Percentiles rank a stretch among this genome's conserved stretches.
phyloP scores from a whole-genome alignment of 2,888 invertebrate species.

The Eudemis profundana region DNA sequence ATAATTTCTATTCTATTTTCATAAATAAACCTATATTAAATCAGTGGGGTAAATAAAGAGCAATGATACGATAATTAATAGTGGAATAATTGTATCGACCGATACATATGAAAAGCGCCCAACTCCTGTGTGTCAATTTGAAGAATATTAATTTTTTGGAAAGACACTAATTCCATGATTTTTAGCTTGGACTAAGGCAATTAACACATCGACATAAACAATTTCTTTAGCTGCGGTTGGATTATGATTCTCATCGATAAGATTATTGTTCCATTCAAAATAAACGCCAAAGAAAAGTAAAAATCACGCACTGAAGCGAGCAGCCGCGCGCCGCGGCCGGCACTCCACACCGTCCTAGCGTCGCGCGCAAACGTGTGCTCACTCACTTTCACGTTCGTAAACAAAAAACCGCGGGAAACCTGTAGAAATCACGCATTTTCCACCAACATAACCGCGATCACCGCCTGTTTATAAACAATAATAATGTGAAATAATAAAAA shows the following conservation, averaged over 20 bases:
- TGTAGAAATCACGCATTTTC: constrained; percentile 63
- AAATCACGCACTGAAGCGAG: constrained; percentile 27
- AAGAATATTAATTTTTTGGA: too few species aligned
- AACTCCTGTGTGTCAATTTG: too few species aligned
- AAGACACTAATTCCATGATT: too few species aligned
- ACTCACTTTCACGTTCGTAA: constrained; percentile 73
- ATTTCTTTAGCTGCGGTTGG: too few species aligned
- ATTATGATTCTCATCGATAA: constrained; percentile 14
- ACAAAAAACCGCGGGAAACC: constrained; percentile 69
- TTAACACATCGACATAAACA: too few species aligned
- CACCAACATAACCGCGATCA: constrained; percentile 59
- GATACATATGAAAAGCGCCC: too few species aligned
- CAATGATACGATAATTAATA: background rate
- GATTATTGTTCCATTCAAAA: constrained; percentile 23
- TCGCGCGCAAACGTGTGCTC: constrained; percentile 72
- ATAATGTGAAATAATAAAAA: constrained; percentile 68
- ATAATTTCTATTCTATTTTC: constrained; percentile 46
- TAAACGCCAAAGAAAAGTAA: constrained; percentile 41
- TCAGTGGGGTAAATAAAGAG: background rate
- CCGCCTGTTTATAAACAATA: constrained; percentile 65
- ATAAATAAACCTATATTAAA: constrained; percentile 4
- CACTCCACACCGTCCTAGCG: constrained; percentile 68
- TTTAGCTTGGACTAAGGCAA: too few species aligned
- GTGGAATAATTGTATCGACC: too few species aligned
- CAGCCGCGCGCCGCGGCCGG: constrained; percentile 41